These are phyloP conservation scores for Lissonota sp. DNA, from an alignment of 2,888 invertebrate species.

Conservation along the genomic window DNA sequence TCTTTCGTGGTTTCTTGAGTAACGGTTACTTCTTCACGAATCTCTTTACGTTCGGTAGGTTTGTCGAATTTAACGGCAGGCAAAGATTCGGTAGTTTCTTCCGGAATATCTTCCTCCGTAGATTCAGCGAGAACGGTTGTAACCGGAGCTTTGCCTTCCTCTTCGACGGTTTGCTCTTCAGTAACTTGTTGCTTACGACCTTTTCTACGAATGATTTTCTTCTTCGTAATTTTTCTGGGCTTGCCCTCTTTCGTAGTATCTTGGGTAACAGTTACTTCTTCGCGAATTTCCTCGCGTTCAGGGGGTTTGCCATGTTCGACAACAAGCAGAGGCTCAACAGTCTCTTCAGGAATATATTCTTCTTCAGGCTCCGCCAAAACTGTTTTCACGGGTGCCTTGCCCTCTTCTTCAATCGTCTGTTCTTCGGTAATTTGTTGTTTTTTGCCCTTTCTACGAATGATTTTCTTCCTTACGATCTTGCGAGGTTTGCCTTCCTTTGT, in stretches of 20 bases:
- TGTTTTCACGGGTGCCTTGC: conserved; percentile 82
- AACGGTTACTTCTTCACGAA: conserved; percentile 72
- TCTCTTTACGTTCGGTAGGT: conserved; percentile 74
- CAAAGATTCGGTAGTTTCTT: conserved; percentile 73
- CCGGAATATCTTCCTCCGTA: conserved; percentile 61
- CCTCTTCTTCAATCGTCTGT: conserved; percentile 84
- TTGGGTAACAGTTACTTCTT: conserved; percentile 60
- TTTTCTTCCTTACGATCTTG: conserved; percentile 75
- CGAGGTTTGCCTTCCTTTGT: conserved; percentile 77
- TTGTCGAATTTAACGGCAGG: conserved; percentile 61
- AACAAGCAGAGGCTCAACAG: conserved; percentile 15
- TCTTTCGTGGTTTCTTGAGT: conserved; percentile 74
- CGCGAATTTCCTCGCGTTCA: conserved; percentile 59
- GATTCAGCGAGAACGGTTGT: conserved; percentile 80
- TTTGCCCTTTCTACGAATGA: conserved; percentile 73
- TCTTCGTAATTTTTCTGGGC: conserved; percentile 81
- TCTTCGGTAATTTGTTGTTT: conserved; percentile 80
- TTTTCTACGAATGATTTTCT: conserved; percentile 72
- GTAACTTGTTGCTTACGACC: conserved; percentile 78
- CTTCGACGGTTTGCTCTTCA: conserved; percentile 84
- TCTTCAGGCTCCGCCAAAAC: conserved; percentile 77
- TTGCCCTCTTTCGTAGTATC: conserved; percentile 73
- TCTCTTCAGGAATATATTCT: conserved; percentile 55
- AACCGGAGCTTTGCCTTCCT: conserved; percentile 83
- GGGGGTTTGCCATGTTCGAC: conserved; percentile 56